Evolutionary conservation across 2,797 vertebrate species (phyloP).

Genomic region (Chloroceryle amazona): DNA sequence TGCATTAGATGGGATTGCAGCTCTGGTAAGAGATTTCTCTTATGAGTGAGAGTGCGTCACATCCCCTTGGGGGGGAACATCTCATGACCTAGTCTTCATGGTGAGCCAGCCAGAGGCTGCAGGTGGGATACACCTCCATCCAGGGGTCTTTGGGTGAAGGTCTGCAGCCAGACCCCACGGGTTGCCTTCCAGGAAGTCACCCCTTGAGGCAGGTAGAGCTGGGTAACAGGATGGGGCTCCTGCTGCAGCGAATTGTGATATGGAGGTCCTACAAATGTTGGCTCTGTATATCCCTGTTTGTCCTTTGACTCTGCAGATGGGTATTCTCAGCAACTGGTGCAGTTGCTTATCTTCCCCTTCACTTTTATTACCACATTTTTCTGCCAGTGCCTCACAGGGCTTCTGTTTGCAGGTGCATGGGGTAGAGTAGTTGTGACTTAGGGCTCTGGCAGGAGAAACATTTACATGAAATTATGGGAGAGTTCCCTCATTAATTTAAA

Average conservation of each 20-base stretch:
- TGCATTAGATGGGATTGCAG: neutral
- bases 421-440: neutral
- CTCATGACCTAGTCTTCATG: fast-evolving
- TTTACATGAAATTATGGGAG: neutral
- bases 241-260: neutral
- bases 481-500: neutral
- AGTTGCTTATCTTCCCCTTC: neutral
- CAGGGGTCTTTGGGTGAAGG: neutral
- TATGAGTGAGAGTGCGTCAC: neutral
- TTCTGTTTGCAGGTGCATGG: neutral
- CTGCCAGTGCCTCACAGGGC: neutral
- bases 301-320: neutral
- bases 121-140: neutral
- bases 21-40: neutral
- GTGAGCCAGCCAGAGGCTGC: neutral
- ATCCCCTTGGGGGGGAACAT: neutral
- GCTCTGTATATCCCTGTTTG: neutral
- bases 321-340: neutral
- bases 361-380: neutral
- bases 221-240: neutral
- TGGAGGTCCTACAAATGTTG: neutral
- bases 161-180: neutral
- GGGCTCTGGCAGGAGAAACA: neutral
- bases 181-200: neutral
- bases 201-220: neutral